Evolutionary conservation across 2,888 invertebrate genomes (phyloP), one percentile per base, ranked within the genome.

Genomic region (Lepidocyrtinus sp.): DNA sequence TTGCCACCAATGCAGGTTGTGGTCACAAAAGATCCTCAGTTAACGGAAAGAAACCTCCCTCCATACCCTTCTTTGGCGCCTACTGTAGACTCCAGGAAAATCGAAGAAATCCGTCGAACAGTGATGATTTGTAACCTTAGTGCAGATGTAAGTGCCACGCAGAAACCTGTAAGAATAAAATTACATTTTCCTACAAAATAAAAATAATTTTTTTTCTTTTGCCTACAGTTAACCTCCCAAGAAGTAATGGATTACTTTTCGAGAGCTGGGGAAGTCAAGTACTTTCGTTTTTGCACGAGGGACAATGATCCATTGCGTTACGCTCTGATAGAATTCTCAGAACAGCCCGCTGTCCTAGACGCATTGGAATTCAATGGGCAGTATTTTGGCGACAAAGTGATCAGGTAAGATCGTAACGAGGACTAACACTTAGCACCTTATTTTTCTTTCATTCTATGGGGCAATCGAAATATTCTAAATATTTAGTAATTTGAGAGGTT

Each of bases 91-190:
- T 93, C 94, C 1, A 91, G 94, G 19, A 95, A 95, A 89, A 95
- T 98, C 81, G 98, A 99, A 89, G 99, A 99, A 90, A 97, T 98
- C 25, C 92, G 99, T 25, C 92, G 99, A 83, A 99, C 99, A 0
- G 91, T 98, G 7, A 91, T 97, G 74, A 92, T 97, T 1, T 92
- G 94, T 70, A 96, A 97, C 88, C 91, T 97, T 27, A 93, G 82
- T 55, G 27, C 76, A 19, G 86, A 85, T 21, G 85, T 86, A 82
- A 86, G 78, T 77, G 3, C 1, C 7, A 25, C 25, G 17, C 61
- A 9, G 12, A 12, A 19, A 61, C 9, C 9, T 12, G 19, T 7
- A 12, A 61, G 9, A 61, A 61, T n/a, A 12, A 61, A 61, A 12
- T 61, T 7, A n/a, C 26, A n/a, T n/a, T n/a, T n/a, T n/a, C n/a